These are phyloP conservation scores for Stictonetta naevosa DNA, from an alignment of 2,113 vertebrate species.

Conservation along the genomic window DNA sequence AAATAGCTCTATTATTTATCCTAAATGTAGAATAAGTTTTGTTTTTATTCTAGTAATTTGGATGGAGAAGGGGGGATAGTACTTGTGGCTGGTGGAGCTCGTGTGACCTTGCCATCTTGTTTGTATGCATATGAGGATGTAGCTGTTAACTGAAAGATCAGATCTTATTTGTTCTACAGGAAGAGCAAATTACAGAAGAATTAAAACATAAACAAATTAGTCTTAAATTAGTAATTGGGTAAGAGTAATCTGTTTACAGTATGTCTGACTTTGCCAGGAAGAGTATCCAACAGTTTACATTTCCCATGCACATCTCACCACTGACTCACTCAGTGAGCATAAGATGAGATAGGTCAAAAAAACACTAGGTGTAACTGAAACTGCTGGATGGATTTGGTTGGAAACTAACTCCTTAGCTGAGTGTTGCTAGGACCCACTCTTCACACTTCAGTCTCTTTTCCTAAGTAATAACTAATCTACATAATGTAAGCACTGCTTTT, in stretches of 20 bases:
- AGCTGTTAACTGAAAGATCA: background rate
- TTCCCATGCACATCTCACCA: background rate
- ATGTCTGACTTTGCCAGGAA: slow-evolving; percentile 23
- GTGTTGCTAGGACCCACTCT: background rate
- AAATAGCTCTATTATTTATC: background rate
- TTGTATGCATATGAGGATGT: background rate
- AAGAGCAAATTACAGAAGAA: background rate
- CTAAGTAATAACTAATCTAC: background rate
- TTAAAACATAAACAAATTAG: slow-evolving; percentile 21
- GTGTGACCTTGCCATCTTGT: background rate
- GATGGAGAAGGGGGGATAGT: background rate
- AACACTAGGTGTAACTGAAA: background rate
- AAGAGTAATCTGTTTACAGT: slow-evolving; percentile 20
- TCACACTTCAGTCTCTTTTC: background rate
- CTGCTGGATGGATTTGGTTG: background rate
- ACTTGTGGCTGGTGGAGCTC: background rate
- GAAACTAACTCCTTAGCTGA: background rate
- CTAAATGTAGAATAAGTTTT: background rate
- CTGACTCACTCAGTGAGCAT: background rate
- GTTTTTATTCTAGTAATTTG: background rate
- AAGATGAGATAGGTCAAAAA: background rate
- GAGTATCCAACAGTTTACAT: background rate
- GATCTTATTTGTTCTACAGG: background rate
- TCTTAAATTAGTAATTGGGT: slow-evolving; percentile 29
- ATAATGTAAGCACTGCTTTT: background rate